phyloP scores from a whole-genome alignment of 2,797 vertebrate genomes.

The Acrossocheilus wenchowensis region DNA sequence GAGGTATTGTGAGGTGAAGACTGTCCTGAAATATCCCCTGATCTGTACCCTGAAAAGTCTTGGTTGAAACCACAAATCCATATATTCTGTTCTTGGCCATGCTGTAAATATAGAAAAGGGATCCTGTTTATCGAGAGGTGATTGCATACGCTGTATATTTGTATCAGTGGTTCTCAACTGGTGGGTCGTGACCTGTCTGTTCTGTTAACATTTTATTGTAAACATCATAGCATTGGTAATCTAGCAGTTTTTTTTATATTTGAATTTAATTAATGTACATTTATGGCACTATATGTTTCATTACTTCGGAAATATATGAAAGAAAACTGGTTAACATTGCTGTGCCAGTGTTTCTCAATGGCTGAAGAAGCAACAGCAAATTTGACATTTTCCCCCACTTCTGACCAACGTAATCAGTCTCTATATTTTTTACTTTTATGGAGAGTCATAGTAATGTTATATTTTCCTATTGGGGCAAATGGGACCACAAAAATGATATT shows the following conservation, averaged over 20 bases:
- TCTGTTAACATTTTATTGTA: background rate
- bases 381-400: background rate
- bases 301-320: background rate
- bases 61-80: background rate
- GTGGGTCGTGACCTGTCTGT: background rate
- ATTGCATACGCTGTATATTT: background rate
- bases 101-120: background rate
- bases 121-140: background rate
- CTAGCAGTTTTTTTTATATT: background rate
- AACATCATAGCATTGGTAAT: background rate
- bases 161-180: slow-evolving; percentile 1
- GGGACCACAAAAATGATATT: too few relatives aligned
- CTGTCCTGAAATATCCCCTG: background rate
- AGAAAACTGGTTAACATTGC: background rate
- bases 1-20: slow-evolving; percentile 6
- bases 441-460: too few relatives aligned
- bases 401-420: too few relatives aligned
- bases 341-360: background rate
- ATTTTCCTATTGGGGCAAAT: too few relatives aligned
- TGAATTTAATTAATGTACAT: background rate
- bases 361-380: background rate
- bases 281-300: background rate
- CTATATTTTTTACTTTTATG: too few relatives aligned
- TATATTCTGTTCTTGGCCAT: background rate
- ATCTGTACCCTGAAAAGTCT: background rate